A percentile compares a stretch with the other conserved stretches of the same genome.
Conservation (phyloP, 2,888 invertebrate species). For the Halictus quadricinctus region DNA sequence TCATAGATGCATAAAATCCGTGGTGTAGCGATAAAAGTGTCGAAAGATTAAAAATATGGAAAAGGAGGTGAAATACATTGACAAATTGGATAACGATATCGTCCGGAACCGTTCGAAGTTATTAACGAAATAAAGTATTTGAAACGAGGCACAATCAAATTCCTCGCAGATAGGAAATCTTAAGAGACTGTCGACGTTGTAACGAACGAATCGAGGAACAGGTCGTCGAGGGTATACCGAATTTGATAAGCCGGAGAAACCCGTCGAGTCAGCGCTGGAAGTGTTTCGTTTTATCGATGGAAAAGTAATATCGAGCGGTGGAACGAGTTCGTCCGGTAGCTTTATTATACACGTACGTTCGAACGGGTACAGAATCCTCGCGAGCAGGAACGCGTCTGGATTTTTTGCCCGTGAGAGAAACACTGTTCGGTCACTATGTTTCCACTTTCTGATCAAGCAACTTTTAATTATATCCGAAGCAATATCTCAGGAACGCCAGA, state of each 20-base stretch:
- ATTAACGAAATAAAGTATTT: background rate
- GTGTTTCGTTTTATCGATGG: slow-evolving; percentile 42
- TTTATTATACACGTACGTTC: slow-evolving; percentile 38
- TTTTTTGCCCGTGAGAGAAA: too few species aligned
- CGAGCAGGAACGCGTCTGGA: background rate
- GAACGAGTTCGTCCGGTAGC: slow-evolving; percentile 32
- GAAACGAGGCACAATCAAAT: background rate
- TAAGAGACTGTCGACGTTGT: background rate
- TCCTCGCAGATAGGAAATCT: background rate
- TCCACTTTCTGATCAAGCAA: slow-evolving; percentile 1
- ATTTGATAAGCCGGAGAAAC: slow-evolving; percentile 47
- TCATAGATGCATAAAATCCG: too few species aligned
- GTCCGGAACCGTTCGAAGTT: background rate
- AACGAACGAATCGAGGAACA: slow-evolving; percentile 12
- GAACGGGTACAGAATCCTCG: slow-evolving; percentile 34
- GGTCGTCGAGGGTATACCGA: slow-evolving; percentile 30
- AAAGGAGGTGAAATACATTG: background rate
- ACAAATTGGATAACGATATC: background rate
- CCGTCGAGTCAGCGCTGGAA: slow-evolving; percentile 33
- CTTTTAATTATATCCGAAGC: slow-evolving; percentile 1
- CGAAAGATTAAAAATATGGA: background rate
- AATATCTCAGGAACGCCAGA: background rate
- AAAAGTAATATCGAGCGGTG: slow-evolving; percentile 13
- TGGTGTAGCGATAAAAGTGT: too few species aligned
- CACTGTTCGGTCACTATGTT: background rate